Percentiles rank a stretch among this genome's conserved stretches.
Conservation (phyloP, 1,140 invertebrate species). For the Aphelenchoides besseyi region DNA sequence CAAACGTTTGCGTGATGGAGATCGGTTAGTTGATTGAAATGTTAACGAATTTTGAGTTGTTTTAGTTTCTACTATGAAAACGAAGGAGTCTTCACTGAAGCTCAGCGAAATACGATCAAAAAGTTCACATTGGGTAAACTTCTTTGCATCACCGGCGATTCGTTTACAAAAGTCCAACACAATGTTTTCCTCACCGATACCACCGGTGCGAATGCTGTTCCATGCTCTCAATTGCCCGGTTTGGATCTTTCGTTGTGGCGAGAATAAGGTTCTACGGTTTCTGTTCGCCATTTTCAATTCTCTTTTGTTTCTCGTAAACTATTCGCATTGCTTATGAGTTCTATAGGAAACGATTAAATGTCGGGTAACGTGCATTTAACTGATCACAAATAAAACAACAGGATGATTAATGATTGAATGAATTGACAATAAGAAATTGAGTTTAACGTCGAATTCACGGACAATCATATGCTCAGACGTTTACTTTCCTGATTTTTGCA, state of each 20-base stretch:
- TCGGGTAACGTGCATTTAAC: no score
- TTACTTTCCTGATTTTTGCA: no score
- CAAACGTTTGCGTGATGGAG: slow-evolving; percentile 41
- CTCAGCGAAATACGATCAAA: slow-evolving; percentile 25
- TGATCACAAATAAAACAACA: no score
- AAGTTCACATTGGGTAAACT: slow-evolving; percentile 33
- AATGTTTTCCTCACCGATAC: slow-evolving; percentile 52
- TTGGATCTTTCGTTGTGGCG: slow-evolving; percentile 33
- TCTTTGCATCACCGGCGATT: slow-evolving; percentile 46
- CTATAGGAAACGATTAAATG: no score
- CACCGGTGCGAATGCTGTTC: slow-evolving; percentile 37
- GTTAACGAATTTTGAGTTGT: not conserved
- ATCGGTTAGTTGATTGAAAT: slow-evolving; percentile 28
- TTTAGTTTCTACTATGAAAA: slow-evolving; percentile 47
- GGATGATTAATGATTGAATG: no score
- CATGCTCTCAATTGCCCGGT: slow-evolving; percentile 29
- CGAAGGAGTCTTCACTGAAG: slow-evolving; percentile 23
- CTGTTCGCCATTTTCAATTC: no score
- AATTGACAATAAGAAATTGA: no score
- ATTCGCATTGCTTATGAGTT: no score
- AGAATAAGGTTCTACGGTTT: slow-evolving; percentile 18
- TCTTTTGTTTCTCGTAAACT: no score
- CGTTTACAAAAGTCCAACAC: slow-evolving; percentile 30
- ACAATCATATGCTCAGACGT: no score
- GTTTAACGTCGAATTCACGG: no score